Evolutionary conservation across 1,140 invertebrate genomes (phyloP), one percentile per base, ranked within the genome.

Genomic region (Drosophila grimshawi): DNA sequence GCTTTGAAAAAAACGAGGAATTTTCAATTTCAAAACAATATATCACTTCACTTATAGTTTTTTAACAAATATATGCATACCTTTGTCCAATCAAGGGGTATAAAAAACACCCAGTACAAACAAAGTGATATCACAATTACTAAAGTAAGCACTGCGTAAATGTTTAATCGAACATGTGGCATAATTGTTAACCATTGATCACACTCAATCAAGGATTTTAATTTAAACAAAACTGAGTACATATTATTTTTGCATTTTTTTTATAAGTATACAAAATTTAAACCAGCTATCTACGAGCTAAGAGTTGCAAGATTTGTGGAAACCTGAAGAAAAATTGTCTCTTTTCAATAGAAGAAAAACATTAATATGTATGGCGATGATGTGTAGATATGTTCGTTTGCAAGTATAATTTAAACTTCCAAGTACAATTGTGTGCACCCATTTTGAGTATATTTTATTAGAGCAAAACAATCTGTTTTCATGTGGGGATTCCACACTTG

Each of bases 71-170:
- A 6, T 46, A 11, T 55, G 73, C 62, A n/a, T 81, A 88, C 83
- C 78, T 83, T 83, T 48, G 46, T 72, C 80, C 80, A 88, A 61
- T 70, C 63, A 46, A 88, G 45, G 2, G 85, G 83, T 41, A 88
- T 52, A 51, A 59, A 83, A 70, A 81, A 89, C n/a, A 83, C 2
- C 75, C 78, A 83, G 49, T 89, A 82, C 32, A 65, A 29, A 39
- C 35, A 53, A n/a, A 70, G 1, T 29, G 51, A 32, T 6, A 63
- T 2, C n/a, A 74, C 3, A 59, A 61, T 35, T 3, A 39, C 1
- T 3, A 41, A 6, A 43, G n/a, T 30, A 35, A 48, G 2, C 8
- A 49, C 56, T 19, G 48, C 2, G 2, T 57, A 27, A 57, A 4
- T 27, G 10, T 8, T 35, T 3, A 32, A 11, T 35, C 51, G 8